These are phyloP conservation scores for Camponotus fellah DNA, from an alignment of 2,888 invertebrate species.

Conservation along the genomic window DNA sequence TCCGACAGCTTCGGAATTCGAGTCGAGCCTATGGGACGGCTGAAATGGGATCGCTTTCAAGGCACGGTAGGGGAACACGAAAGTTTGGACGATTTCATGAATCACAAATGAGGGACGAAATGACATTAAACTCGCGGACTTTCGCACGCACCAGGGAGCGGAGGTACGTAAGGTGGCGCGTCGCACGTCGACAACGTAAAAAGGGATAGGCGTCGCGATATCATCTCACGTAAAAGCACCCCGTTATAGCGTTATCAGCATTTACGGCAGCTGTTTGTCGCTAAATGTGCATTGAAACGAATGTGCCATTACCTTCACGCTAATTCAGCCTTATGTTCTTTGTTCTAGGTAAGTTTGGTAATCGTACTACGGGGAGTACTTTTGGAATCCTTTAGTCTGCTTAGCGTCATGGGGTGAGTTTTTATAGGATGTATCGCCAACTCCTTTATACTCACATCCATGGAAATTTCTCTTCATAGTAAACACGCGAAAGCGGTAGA, in stretches of 20 bases:
- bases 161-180: conserved; percentile 70
- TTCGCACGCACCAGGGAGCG: conserved; percentile 71
- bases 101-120: conserved; percentile 79
- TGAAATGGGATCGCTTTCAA: conserved; percentile 77
- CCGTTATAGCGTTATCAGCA: conserved; percentile 42
- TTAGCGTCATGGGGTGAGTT: conserved; percentile 46
- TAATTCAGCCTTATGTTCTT: conserved; percentile 67
- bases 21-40: conserved; percentile 71
- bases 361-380: conserved; percentile 54
- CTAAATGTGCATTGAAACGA: conserved; percentile 46
- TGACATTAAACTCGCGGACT: conserved; percentile 77
- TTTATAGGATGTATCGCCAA: conserved; percentile 21
- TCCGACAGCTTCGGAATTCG: conserved; percentile 68
- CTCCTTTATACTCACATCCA: conserved; percentile 16
- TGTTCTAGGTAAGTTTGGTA: conserved; percentile 74
- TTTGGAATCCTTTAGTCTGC: conserved; percentile 24
- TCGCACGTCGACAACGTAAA: conserved; percentile 51
- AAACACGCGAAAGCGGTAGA: conserved; percentile 33
- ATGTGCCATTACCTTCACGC: conserved; percentile 46
- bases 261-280: conserved; percentile 55
- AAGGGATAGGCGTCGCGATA: conserved; percentile 34
- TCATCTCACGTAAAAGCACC: conserved; percentile 50
- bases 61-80: conserved; percentile 60
- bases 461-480: conserved; percentile 13
- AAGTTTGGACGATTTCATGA: conserved; percentile 79